Percentiles rank a stretch among this genome's conserved stretches.
phyloP scores from a whole-genome alignment of 2,113 vertebrate species.

The Vidua macroura region DNA sequence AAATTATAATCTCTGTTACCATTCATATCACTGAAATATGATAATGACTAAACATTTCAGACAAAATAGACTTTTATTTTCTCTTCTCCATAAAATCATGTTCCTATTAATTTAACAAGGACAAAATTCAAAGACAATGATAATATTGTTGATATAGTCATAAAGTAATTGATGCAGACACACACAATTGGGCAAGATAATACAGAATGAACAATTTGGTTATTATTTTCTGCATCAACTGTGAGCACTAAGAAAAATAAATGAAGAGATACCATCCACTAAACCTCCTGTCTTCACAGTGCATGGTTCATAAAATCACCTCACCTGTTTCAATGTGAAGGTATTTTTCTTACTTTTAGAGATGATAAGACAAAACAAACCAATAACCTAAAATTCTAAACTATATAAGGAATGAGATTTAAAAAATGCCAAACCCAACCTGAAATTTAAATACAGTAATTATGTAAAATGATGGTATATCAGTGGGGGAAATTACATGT shows the following conservation, averaged over 20 bases:
- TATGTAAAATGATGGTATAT: not conserved
- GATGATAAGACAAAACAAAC: not conserved
- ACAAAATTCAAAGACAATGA: not conserved
- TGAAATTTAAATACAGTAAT: not conserved
- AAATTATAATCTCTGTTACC: not conserved
- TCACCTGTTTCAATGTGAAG: fast-evolving
- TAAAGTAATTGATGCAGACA: not conserved
- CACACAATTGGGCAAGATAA: not conserved
- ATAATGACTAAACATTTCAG: not conserved
- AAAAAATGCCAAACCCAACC: too few relatives aligned
- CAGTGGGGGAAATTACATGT: not conserved
- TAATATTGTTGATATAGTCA: not conserved
- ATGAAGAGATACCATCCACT: fast-evolving
- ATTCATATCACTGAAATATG: not conserved
- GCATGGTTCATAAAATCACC: not conserved
- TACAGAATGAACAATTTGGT: not conserved
- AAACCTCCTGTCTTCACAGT: not conserved
- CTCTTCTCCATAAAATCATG: not conserved
- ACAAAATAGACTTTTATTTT: not conserved
- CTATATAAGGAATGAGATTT: not conserved
- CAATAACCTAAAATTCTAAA: fast-evolving
- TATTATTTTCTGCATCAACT: not conserved
- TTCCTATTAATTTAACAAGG: not conserved
- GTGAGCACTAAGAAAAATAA: not conserved
- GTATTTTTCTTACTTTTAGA: not conserved